Base-by-base conservation (phyloP, 2,888 invertebrate species). In the Camptogramma bilineatum region DNA sequence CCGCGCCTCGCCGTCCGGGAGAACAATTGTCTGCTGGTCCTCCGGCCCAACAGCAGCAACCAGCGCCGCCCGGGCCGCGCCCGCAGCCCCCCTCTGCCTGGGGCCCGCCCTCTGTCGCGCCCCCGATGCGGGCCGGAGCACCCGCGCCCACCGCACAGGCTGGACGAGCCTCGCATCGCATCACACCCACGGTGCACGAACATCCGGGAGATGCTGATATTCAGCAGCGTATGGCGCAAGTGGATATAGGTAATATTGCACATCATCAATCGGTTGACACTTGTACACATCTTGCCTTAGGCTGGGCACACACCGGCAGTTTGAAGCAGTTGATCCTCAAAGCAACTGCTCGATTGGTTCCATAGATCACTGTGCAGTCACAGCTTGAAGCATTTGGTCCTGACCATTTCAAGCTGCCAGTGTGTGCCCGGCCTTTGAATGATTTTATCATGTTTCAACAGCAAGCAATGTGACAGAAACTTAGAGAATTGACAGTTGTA, bases 131-230 rank as follows among this genome's bases (percentile, higher is more conserved):
- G 8, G 87, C 90, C 0, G 87, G 88, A 0, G 83, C 80, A 1
- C 89, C 90, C 0, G 68, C 85, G 0, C 84, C 84, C 0, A 64
- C 85, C 0, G 80, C 73, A 0, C 78, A 76, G 46, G 84, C 77
- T 0, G 91, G 91, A 2, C 79, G 91, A 1, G 93, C 92, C 0
- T 84, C 85, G 0, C 86, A 89, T 52, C 79, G 92, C 0, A 71
- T 80, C 1, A 82, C 86, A 0, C 77, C 89, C 0, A 75, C 87
- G 0, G 80, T 84, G 0, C 88, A 84, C 42, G 87, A 88, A 8
- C 91, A 92, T 68, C 89, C 91, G 2, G 92, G 91, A 0, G 90
- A 91, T 74, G 79, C 88, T 0, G 86, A 90, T 52, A 80, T 92
- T 1, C 90, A 93, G 57, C 82, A 86, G 19, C 70, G 86, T 1